phyloP scores from a whole-genome alignment of 1,140 invertebrate species.

The Drosophila mojavensis region DNA sequence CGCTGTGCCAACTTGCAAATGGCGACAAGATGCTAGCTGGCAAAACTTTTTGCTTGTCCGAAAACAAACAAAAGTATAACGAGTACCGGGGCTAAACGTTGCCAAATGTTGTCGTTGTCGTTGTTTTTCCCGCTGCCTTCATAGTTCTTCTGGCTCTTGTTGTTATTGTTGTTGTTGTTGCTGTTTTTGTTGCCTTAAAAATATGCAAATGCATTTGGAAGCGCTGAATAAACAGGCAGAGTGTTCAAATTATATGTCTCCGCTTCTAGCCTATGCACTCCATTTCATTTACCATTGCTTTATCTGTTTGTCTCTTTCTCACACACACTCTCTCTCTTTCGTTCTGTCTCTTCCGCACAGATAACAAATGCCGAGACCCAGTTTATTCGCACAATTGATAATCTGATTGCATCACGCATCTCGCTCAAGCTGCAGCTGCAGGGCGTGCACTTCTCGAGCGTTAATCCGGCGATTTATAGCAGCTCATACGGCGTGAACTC shows the following conservation, averaged over 20 bases:
- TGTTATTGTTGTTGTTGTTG: slow-evolving; percentile 4
- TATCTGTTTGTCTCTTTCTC: background rate
- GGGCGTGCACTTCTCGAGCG: slow-evolving; percentile 76
- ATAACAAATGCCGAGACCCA: slow-evolving; percentile 69
- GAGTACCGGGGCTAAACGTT: slow-evolving; percentile 67
- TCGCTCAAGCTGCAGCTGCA: slow-evolving; percentile 81
- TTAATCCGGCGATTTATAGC: slow-evolving; percentile 59
- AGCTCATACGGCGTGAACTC: slow-evolving; percentile 56
- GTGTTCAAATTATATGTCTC: slow-evolving; percentile 50
- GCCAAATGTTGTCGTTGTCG: slow-evolving; percentile 62
- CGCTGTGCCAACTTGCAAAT: slow-evolving; percentile 76
- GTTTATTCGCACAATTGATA: slow-evolving; percentile 79
- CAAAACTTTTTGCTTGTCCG: slow-evolving; percentile 68
- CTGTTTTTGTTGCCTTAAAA: slow-evolving; percentile 25
- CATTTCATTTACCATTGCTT: background rate
- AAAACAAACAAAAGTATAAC: slow-evolving; percentile 71
- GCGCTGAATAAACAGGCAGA: slow-evolving; percentile 66
- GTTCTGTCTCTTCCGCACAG: slow-evolving; percentile 35
- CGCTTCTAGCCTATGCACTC: slow-evolving; percentile 9
- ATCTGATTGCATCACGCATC: slow-evolving; percentile 77
- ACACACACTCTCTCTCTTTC: background rate
- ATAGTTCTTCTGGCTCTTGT: background rate
- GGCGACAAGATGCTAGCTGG: slow-evolving; percentile 79
- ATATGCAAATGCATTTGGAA: slow-evolving; percentile 75
- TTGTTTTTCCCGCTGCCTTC: slow-evolving; percentile 1